phyloP scores from a whole-genome alignment of 2,888 invertebrate genomes.

The Lysandra coridon region DNA sequence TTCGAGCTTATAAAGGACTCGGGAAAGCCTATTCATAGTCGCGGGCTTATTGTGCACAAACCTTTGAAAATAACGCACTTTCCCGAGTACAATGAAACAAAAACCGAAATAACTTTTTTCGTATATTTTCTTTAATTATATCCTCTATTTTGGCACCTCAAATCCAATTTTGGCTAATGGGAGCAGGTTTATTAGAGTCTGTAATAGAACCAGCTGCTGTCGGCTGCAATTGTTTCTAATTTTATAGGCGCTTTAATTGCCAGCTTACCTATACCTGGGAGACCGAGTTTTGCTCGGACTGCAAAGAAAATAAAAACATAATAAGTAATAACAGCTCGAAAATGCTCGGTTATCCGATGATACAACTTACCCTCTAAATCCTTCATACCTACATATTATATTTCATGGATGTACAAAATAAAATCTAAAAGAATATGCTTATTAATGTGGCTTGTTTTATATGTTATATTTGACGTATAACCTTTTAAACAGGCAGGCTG shows the following conservation, averaged over 20 bases:
- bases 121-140: not conserved
- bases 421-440: no score
- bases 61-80: slow-evolving; percentile 5
- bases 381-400: no score
- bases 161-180: not conserved
- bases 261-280: not conserved
- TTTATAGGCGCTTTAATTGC: not conserved
- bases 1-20: not conserved
- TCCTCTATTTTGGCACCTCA: not conserved
- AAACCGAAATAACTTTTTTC: not conserved
- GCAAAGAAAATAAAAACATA: no score
- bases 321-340: no score
- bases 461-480: no score
- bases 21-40: not conserved
- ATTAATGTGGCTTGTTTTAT: no score
- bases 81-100: not conserved
- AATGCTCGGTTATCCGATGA: no score
- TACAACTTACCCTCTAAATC: no score
- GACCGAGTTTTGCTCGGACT: no score
- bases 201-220: not conserved
- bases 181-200: not conserved
- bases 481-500: no score
- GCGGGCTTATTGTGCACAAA: not conserved
- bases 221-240: not conserved
- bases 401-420: no score